Conservation (phyloP, 2,888 invertebrate genomes). For the Blastobasis adustella region DNA sequence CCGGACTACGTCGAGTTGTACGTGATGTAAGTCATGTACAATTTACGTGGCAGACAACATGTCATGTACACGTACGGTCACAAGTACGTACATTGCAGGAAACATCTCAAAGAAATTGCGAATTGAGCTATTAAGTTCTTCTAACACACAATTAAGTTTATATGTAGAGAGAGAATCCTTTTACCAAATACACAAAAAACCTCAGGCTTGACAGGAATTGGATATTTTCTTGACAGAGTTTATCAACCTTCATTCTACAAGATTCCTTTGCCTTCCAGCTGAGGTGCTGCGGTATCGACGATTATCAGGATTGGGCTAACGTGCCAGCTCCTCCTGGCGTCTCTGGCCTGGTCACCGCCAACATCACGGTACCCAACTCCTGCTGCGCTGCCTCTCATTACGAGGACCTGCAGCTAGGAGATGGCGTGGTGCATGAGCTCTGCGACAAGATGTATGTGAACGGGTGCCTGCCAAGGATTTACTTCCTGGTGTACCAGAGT, state of each 20-base stretch:
- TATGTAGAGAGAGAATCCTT: too few species aligned
- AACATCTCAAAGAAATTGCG: too few species aligned
- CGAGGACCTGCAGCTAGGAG: constrained; percentile 16
- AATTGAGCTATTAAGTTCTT: too few species aligned
- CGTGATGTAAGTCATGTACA: too few species aligned
- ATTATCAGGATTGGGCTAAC: constrained; percentile 76
- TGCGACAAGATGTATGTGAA: constrained; percentile 58
- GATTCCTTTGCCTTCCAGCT: constrained; percentile 62
- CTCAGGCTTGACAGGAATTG: too few species aligned
- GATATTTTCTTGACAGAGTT: too few species aligned
- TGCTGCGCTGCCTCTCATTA: constrained; percentile 66
- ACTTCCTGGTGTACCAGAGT: constrained; percentile 79
- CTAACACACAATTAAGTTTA: too few species aligned
- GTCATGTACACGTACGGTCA: too few species aligned
- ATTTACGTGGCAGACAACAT: too few species aligned
- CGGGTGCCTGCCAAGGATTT: constrained; percentile 78
- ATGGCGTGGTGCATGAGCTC: constrained; percentile 23
- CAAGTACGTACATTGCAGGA: too few species aligned
- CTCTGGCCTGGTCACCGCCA: constrained; percentile 42
- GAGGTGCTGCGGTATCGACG: constrained; percentile 79
- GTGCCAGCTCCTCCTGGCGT: constrained; percentile 30
- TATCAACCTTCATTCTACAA: too few species aligned
- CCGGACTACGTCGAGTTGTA: background rate
- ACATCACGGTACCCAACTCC: constrained; percentile 74
- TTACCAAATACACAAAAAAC: too few species aligned